A percentile compares a stretch with the other conserved stretches of the same genome.
phyloP scores from a whole-genome alignment of 1,140 invertebrate genomes.

The Atta colombica region DNA sequence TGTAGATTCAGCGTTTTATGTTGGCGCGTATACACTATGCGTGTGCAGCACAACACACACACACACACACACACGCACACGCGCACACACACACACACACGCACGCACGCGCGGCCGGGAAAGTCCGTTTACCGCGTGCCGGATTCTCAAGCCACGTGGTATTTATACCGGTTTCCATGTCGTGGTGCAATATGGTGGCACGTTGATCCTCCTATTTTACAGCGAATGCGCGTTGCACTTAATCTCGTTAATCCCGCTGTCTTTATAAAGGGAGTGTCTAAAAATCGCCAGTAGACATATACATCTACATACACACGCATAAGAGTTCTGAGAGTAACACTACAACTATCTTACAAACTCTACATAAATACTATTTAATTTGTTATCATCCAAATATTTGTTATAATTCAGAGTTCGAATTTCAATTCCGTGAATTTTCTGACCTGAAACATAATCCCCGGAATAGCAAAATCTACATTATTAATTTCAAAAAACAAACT shows the following conservation, averaged over 20 bases:
- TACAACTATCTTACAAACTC: neutral
- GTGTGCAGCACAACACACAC: neutral
- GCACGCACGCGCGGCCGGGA: neutral
- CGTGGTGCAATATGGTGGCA: constrained; percentile 23
- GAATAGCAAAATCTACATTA: neutral
- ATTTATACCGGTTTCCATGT: constrained; percentile 45
- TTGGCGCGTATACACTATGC: too few species aligned
- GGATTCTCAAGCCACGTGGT: constrained; percentile 44
- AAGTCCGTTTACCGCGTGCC: constrained; percentile 50
- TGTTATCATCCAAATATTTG: neutral
- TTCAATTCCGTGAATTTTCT: neutral
- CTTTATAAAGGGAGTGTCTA: constrained; percentile 12
- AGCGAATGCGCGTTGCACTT: constrained; percentile 20
- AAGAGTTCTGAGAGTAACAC: neutral
- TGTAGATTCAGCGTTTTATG: neutral
- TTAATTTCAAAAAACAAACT: neutral
- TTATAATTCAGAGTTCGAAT: neutral
- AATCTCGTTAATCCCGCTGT: constrained; percentile 40
- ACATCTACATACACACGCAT: neutral
- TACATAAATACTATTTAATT: neutral
- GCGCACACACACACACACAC: neutral
- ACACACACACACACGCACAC: neutral
- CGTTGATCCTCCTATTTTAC: constrained; percentile 39
- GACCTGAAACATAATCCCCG: neutral
- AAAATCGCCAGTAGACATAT: constrained; percentile 18